Conservation (phyloP, 2,888 invertebrate species). For the Lypha dubia region DNA sequence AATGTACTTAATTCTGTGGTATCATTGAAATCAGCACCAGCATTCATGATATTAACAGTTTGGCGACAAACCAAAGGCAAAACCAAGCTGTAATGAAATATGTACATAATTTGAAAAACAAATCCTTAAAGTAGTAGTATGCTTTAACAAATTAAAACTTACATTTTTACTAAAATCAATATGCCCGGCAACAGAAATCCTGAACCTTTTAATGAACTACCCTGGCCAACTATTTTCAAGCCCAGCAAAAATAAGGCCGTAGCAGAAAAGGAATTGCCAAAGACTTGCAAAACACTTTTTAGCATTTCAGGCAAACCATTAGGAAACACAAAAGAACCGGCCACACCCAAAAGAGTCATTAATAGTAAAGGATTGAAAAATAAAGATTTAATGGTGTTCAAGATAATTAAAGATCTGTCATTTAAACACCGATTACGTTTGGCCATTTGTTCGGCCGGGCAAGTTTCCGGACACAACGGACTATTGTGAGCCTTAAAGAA, state of each 20-base stretch:
- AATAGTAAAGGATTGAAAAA: constrained; percentile 94
- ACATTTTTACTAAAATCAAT: constrained; percentile 95
- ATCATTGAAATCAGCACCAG: constrained; percentile 88
- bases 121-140: constrained; percentile 53
- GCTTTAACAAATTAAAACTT: constrained; percentile 81
- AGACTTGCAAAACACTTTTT: constrained; percentile 89
- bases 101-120: constrained; percentile 4
- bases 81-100: constrained; percentile 85
- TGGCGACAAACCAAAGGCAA: constrained; percentile 94
- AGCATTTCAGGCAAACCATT: constrained; percentile 90
- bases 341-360: constrained; percentile 96
- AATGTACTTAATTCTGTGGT: constrained; percentile 94
- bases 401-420: constrained; percentile 78
- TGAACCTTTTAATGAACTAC: constrained; percentile 90
- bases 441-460: constrained; percentile 77
- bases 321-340: constrained; percentile 92
- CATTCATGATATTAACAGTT: constrained; percentile 89
- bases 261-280: constrained; percentile 95
- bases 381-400: constrained; percentile 88
- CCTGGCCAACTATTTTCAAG: constrained; percentile 95
- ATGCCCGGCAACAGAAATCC: constrained; percentile 93
- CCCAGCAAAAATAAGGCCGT: constrained; percentile 95
- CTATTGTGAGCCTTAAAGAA: constrained; percentile 74
- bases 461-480: constrained; percentile 80
- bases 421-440: constrained; percentile 78